Base-by-base conservation (phyloP, 1,140 invertebrate genomes). In the Saccostrea echinata region DNA sequence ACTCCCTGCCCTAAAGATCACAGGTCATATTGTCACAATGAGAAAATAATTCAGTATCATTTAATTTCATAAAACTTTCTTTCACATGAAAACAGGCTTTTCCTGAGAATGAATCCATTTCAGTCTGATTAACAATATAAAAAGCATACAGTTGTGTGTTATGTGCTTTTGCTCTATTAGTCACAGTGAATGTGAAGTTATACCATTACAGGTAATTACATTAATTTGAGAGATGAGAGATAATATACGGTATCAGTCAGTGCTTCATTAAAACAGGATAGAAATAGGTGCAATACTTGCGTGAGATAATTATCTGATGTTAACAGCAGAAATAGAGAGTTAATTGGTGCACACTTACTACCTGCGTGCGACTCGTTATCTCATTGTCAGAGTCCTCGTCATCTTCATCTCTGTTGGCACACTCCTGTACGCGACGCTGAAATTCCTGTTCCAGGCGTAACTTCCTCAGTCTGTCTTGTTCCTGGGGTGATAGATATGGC, bases 361-460 rank as follows among this genome's bases (percentile, higher is more conserved):
- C 82, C 57, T 89, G 88, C 27, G 88, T 76, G 33, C 80, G 87
- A 71, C 71, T 89, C 6, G 88, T 83, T 53, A 89, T 88, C 84
- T 94, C 94, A 61, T 91, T 91, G 82, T 94, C 93, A 35, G 92
- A 92, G 30, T 93, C 91, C 6, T 93, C 91, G 12, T 94, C 94
- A 33, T 94, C 93, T 9, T 94, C 94, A 57, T 92, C 93, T 33
- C 92, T 91, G 76, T 92, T 92, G 0, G 91, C 91, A 18, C 92
- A 92, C 86, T 94, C 93, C 88, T 92, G 84, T 1, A 94, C 92
- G 18, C 94, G 86, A 33, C 93, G 86, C 86, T 95, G 93, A 82
- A 95, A 95, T 90, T 95, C 94, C 64, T 93, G 92, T 51, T 95
- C 94, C 81, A 94, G 88, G 55, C 91, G 91, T 51, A 95, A 89